phyloP scores from a whole-genome alignment of 2,113 vertebrate genomes.

The Gorsachius goisagi region DNA sequence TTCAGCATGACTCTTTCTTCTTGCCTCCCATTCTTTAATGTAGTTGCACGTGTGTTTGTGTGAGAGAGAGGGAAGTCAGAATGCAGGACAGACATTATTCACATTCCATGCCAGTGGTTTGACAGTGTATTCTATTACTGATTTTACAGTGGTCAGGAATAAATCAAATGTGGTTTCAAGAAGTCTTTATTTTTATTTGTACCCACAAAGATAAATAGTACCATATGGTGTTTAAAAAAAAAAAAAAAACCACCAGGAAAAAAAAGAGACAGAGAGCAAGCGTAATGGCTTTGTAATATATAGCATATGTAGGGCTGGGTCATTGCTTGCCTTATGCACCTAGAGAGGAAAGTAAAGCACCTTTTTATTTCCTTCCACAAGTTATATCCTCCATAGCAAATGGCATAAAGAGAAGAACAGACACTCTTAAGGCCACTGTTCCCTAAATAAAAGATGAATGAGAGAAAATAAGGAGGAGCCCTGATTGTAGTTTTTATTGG shows the following conservation, averaged over 20 bases:
- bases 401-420: not conserved
- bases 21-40: not conserved
- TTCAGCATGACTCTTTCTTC: not conserved
- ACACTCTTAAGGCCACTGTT: not conserved
- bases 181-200: slow-evolving; percentile 65
- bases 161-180: slow-evolving; percentile 57
- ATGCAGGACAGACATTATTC: slow-evolving; percentile 3
- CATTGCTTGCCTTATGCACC: not conserved
- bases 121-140: slow-evolving; percentile 61
- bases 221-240: slow-evolving; percentile 24
- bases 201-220: slow-evolving; percentile 49
- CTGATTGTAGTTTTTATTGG: not conserved
- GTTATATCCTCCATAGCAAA: not conserved
- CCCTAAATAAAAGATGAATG: not conserved
- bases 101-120: slow-evolving; percentile 61
- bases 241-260: no score
- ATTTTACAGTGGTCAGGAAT: slow-evolving; percentile 63
- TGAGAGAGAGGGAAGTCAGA: not conserved
- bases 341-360: slow-evolving; percentile 3
- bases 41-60: not conserved
- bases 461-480: not conserved
- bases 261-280: not conserved
- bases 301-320: slow-evolving; percentile 31
- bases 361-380: not conserved
- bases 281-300: slow-evolving; percentile 40